phyloP scores from a whole-genome alignment of 2,113 vertebrate genomes.

The Balaeniceps rex region DNA sequence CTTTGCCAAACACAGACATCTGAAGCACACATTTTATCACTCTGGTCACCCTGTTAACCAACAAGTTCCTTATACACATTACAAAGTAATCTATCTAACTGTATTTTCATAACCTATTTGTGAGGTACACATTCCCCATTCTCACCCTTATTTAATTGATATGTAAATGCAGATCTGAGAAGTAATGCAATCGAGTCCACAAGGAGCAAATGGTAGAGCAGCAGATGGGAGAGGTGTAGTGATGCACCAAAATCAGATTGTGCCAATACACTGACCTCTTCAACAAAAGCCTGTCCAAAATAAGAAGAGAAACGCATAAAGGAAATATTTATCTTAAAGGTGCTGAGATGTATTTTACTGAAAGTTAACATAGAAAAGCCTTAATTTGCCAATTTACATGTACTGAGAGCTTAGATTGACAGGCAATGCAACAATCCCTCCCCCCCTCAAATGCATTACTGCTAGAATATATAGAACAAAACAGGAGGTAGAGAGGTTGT shows the following conservation, averaged over 20 bases:
- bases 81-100: not conserved
- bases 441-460: no score
- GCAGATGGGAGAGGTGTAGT: not conserved
- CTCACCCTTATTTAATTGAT: not conserved
- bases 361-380: not conserved
- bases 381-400: fast-evolving
- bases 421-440: not conserved
- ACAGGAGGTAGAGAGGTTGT: not conserved
- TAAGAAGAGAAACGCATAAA: not conserved
- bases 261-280: not conserved
- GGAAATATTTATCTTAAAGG: not conserved
- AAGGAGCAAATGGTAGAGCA: not conserved
- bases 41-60: not conserved
- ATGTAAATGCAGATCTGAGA: not conserved
- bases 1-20: not conserved
- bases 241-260: not conserved
- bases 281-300: not conserved
- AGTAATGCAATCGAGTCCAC: not conserved
- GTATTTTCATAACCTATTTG: not conserved
- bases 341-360: not conserved
- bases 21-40: not conserved
- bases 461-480: not conserved
- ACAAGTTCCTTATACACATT: not conserved
- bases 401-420: not conserved
- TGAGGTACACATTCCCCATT: not conserved